Evolutionary conservation across 2,113 vertebrate species (phyloP).

Genomic region (Chaetura pelagica): DNA sequence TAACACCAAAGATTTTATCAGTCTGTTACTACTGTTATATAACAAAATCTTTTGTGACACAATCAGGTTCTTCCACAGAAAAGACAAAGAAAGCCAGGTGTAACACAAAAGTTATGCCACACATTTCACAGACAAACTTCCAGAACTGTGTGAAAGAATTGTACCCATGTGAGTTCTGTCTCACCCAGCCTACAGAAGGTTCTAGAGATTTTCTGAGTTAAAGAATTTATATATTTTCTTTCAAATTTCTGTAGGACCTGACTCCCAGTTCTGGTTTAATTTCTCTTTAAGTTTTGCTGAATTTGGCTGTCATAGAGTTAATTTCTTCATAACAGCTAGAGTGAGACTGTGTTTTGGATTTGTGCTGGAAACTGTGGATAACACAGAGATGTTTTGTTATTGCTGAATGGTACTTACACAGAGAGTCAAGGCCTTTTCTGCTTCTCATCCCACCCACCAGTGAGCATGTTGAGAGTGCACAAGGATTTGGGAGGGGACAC

Average conservation of each 20-base stretch:
- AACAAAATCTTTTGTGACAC: not conserved
- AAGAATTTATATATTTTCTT: not conserved
- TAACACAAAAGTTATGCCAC: not conserved
- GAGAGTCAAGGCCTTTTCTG: no score
- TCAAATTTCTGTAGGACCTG: not conserved
- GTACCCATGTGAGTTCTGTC: not conserved
- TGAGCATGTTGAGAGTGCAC: no score
- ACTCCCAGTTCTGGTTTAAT: not conserved
- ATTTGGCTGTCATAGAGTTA: no score
- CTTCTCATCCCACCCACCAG: no score
- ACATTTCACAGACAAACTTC: not conserved
- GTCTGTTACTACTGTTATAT: not conserved
- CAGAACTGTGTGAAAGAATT: not conserved
- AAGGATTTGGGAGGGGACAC: no score
- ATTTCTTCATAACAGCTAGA: no score
- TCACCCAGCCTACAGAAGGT: not conserved
- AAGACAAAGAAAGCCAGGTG: not conserved
- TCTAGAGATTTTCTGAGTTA: not conserved
- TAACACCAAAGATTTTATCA: not conserved
- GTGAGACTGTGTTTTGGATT: no score
- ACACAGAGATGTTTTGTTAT: no score
- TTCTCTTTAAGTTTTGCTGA: not conserved
- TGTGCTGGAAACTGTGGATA: no score
- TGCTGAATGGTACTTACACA: no score
- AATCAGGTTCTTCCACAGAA: not conserved